Evolutionary conservation across 2,888 invertebrate species (phyloP).

Genomic region (Cerceris ruficornis): DNA sequence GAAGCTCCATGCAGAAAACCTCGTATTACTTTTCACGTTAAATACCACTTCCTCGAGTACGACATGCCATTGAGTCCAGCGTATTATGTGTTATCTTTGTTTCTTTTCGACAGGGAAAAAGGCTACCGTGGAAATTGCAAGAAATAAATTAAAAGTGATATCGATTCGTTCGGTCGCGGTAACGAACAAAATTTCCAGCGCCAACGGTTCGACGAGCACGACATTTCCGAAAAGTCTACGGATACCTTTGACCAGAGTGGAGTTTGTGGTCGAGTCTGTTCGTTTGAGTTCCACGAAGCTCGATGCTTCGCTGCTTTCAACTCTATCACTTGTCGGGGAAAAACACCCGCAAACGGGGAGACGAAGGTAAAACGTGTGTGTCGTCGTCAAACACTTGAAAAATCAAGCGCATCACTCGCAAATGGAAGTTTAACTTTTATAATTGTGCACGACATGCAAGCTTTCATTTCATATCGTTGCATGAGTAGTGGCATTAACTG

Average conservation of each 20-base stretch:
- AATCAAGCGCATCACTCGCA: too few species aligned
- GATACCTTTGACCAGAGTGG: constrained; percentile 34
- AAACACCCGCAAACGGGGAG: background rate
- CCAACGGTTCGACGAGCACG: constrained; percentile 5
- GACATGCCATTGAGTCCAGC: too few species aligned
- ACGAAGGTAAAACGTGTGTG: background rate
- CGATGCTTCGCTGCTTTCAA: constrained; percentile 17
- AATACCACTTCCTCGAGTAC: too few species aligned
- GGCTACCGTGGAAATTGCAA: too few species aligned
- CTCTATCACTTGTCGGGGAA: constrained; percentile 3
- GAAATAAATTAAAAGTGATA: too few species aligned
- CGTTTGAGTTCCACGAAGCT: constrained; percentile 24
- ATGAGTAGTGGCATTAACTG: too few species aligned
- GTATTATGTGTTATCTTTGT: too few species aligned
- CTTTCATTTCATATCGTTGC: too few species aligned
- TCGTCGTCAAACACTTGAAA: too few species aligned
- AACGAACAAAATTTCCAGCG: constrained; percentile 13
- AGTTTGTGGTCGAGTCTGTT: constrained; percentile 26
- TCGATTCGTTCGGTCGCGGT: background rate
- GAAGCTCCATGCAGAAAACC: background rate
- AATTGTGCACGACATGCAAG: too few species aligned
- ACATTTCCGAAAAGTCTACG: constrained; percentile 19
- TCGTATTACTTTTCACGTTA: background rate
- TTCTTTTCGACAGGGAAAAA: too few species aligned
- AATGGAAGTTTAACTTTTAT: too few species aligned